Evolutionary conservation across 2,797 vertebrate genomes (phyloP).

Genomic region (Synanceia verrucosa): DNA sequence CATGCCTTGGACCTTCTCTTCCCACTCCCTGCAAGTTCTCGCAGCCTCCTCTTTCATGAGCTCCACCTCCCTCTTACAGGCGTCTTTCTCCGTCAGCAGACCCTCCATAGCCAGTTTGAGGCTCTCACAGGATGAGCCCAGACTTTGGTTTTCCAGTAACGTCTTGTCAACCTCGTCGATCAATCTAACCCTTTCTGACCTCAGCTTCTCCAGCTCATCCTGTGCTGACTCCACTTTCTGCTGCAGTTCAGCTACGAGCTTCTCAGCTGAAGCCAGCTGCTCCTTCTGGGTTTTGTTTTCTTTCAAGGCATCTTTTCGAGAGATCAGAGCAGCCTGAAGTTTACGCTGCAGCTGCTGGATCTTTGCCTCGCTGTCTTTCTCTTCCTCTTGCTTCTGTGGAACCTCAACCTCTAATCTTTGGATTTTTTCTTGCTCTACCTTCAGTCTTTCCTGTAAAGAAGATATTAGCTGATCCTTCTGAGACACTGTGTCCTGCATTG

Average conservation of each 20-base stretch:
- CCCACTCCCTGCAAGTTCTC: conserved; percentile 81
- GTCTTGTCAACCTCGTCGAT: conserved; percentile 87
- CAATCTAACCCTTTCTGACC: conserved; percentile 85
- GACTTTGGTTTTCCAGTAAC: conserved; percentile 89
- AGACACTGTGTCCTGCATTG: conserved; percentile 82
- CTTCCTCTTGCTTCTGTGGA: conserved; percentile 84
- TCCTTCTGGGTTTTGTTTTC: conserved; percentile 89
- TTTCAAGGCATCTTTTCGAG: conserved; percentile 93
- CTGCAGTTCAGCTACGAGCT: conserved; percentile 72
- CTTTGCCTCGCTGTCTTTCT: conserved; percentile 76
- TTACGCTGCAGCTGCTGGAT: conserved; percentile 91
- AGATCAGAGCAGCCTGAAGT: conserved; percentile 95
- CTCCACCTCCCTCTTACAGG: conserved; percentile 81
- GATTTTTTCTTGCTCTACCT: conserved; percentile 82
- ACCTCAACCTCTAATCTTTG: conserved; percentile 83
- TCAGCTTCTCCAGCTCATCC: conserved; percentile 80
- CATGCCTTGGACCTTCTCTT: conserved; percentile 87
- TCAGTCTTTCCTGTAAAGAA: conserved; percentile 83
- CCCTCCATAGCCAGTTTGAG: conserved; percentile 88
- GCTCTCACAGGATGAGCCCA: conserved; percentile 90
- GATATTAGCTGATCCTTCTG: conserved; percentile 85
- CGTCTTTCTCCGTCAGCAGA: conserved; percentile 86
- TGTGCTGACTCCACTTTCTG: conserved; percentile 72
- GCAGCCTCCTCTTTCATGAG: conserved; percentile 79
- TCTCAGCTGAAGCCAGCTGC: conserved; percentile 79